Evolutionary conservation across 2,888 invertebrate species (phyloP), one percentile per base, ranked within the genome.

Genomic region (Polylopha cassiicola): DNA sequence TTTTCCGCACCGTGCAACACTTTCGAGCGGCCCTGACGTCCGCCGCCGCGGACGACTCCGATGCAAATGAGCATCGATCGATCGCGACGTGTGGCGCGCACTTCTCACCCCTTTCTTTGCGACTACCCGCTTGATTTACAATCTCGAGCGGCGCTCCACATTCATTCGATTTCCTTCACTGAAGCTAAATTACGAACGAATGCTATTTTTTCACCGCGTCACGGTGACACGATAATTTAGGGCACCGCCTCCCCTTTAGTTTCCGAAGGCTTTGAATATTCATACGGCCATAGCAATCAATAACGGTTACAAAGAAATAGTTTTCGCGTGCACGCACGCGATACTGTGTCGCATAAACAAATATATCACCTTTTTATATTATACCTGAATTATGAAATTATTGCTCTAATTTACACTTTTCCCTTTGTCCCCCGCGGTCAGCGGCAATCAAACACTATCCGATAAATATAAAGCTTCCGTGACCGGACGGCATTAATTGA

Each of bases 61-160:
- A 85, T 85, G 84, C 79, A 84, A 84, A 85, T 85, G 74, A 84
- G 78, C 65, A 82, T 82, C 80, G 84, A 84, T 74, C 80, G 73
- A 53, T 58, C 55, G 59, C 51, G 84, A 79, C 79, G 77, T 68
- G 68, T 71, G 68, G 71, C 72, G 75, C 74, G 64, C 79, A 71
- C 65, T 73, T 79, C 79, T 80, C 82, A 76, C 84, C 84, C 81
- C 81, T 78, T 82, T 81, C 78, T 80, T 63, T 52, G 67, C 77
- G 64, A 77, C 84, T 81, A 84, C 82, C 82, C 80, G 71, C 77
- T 75, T 77, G 80, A 79, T 80, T 79, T 80, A 80, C 79, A 78
- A 73, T 76, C 73, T 75, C 76, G 77, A 79, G 77, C 22, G n/a
- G n/a, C 33, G 10, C 18, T 14, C 22, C 13, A 11, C 9, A 16